Base-by-base conservation (phyloP, 2,888 invertebrate genomes). In the Andrena haemorrhoa region DNA sequence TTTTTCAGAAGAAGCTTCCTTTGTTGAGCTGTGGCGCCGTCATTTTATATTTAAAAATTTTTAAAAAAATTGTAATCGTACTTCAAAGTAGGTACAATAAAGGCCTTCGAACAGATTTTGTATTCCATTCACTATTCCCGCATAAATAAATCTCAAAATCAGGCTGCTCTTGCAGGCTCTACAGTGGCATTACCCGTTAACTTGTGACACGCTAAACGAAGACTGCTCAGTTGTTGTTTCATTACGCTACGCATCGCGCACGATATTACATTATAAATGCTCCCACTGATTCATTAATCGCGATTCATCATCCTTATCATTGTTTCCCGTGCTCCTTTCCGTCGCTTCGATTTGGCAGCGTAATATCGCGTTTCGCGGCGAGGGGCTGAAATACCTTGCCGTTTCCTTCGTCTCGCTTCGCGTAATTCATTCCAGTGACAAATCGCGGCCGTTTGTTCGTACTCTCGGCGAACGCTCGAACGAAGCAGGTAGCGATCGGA, bases 251-350 rank as follows among this genome's bases (percentile, higher is more conserved):
- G 16, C 41, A 41, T 41, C 16, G 12, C 56, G n/a, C 26, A 41
- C 10, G 47, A 74, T 58, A 74, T 10, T 47, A n/a, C 31, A 16
- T 53, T 72, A 31, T 49, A 29, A 78, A 49, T 68, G 47, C 47
- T 10, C 6, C 29, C n/a, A 65, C 70, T 75, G 23, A 56, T 70
- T 41, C 70, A 61, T 51, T 26, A 41, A 12, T 12, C 26, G 23
- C 71, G 16, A 77, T 80, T 80, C 72, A 78, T 80, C 78, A 56
- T 7, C 56, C 53, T 78, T 72, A 63, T 78, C 63, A 66, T 71
- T 72, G 51, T 78, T 53, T 49, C 49, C 65, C 33, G 7, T 41
- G 41, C 41, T 16, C 31, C 16, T n/a, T 16, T 64, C 69, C 76
- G 47, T 7, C 23, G 33, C 47, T 58, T 60, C n/a, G 41, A 58